Evolutionary conservation across 2,888 invertebrate genomes (phyloP), one percentile per base, ranked within the genome.

Genomic region (Phytoseiulus persimilis): DNA sequence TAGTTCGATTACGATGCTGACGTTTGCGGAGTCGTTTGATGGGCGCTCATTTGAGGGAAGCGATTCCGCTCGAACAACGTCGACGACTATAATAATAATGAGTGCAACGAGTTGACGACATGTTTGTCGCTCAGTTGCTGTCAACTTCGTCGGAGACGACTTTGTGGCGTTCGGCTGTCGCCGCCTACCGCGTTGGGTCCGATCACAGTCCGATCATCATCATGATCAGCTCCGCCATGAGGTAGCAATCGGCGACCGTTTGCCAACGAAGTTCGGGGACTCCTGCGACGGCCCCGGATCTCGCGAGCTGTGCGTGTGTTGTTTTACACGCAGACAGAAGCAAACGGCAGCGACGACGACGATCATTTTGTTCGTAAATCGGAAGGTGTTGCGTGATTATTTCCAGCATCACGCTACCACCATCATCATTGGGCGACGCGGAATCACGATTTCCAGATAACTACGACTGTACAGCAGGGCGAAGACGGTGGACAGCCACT

Each of bases 281-380:
- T 3, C 9, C 65, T 1, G 2, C 65, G 65, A 2, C 65, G 5
- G 65, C 65, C 18, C 65, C 65, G 65, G 65, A 65, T 65, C 28
- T 65, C 65, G 65, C 65, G 65, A 65, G 28, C 65, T 28, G 65
- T 65, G 65, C 65, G 65, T 65, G 65, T 65, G 65, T 65, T 65
- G 28, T 18, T n/a, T 65, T 65, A 65, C 65, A 65, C 65, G 65
- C 65, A 65, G 65, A 65, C 65, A 65, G 65, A 28, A 65, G 65
- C 65, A 28, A 65, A 65, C 28, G 65, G 65, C 28, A 18, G 65
- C 65, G 65, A 28, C 18, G 65, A 65, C 65, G 65, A 65, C 65
- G 65, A 65, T 65, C 65, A 65, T 65, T 65, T 65, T 65, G 65
- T 65, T 65, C 65, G 65, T 65, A 65, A 65, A 65, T 65, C 65